A percentile compares a stretch with the other conserved stretches of the same genome.
These are phyloP conservation scores for Athalia cordata DNA, from an alignment of 2,888 invertebrate genomes.

Conservation along the genomic window DNA sequence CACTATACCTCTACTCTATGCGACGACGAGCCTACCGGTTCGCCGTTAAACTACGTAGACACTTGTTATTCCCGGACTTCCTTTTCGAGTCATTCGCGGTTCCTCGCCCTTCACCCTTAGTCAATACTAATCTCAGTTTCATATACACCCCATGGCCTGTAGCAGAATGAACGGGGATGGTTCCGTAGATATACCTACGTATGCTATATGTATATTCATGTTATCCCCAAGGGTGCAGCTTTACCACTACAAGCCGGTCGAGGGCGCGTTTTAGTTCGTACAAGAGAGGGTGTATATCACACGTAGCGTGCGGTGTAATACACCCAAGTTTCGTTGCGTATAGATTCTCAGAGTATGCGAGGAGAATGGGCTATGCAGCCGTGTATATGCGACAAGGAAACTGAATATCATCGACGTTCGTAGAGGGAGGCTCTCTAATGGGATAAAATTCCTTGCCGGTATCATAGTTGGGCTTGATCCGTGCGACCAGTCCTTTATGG, in stretches of 20 bases:
- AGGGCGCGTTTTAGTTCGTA: too few relatives aligned
- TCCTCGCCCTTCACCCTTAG: not conserved
- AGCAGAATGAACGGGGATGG: too few relatives aligned
- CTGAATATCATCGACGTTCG: slow-evolving; percentile 13
- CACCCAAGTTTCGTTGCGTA: too few relatives aligned
- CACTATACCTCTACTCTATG: slow-evolving; percentile 10
- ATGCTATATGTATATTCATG: not conserved
- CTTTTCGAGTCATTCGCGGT: not conserved
- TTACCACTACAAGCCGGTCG: too few relatives aligned
- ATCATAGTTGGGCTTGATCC: not conserved
- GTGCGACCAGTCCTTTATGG: too few relatives aligned
- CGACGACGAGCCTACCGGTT: slow-evolving; percentile 6
- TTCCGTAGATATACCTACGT: not conserved
- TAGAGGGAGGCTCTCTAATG: not conserved
- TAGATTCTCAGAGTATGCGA: not conserved
- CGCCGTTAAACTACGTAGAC: slow-evolving; percentile 9
- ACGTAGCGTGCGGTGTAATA: too few relatives aligned
- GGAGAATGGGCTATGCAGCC: not conserved
- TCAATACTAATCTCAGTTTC: slow-evolving; percentile 4
- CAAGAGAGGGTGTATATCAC: too few relatives aligned
- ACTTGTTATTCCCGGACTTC: slow-evolving; percentile 15
- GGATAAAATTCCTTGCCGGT: slow-evolving; percentile 11
- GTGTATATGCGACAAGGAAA: not conserved
- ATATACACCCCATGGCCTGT: not conserved
- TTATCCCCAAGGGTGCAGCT: not conserved